phyloP scores from a whole-genome alignment of 2,797 vertebrate genomes.

The Brachyalestes nurse region DNA sequence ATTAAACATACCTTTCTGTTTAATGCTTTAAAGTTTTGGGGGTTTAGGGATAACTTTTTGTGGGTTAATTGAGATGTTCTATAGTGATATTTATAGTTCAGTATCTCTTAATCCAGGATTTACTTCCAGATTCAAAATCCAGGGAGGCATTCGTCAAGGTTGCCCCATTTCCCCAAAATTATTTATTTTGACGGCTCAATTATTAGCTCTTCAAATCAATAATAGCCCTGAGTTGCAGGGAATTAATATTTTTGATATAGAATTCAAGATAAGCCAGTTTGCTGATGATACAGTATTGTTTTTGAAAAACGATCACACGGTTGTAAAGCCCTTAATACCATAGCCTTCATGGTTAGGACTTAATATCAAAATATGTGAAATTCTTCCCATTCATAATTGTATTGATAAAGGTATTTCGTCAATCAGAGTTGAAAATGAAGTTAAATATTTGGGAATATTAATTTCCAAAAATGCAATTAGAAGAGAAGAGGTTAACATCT shows the following conservation, averaged over 20 bases:
- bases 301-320: background rate
- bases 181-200: background rate
- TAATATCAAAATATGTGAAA: conserved; percentile 11
- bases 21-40: background rate
- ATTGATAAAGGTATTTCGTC: conserved; percentile 1
- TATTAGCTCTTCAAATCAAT: background rate
- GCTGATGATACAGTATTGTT: conserved; percentile 24
- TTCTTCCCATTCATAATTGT: conserved; percentile 2
- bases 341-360: conserved; percentile 4
- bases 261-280: conserved; percentile 31
- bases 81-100: background rate
- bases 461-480: conserved; percentile 16
- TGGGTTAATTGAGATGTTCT: background rate
- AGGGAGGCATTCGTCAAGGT: background rate
- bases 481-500: conserved; percentile 35
- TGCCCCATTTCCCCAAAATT: background rate
- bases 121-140: background rate
- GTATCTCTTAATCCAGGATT: background rate
- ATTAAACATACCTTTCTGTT: background rate
- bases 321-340: background rate
- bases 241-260: background rate
- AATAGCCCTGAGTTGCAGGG: background rate
- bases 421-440: conserved; percentile 7
- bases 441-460: conserved; percentile 3
- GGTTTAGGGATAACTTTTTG: background rate